Percentiles rank a stretch among this genome's conserved stretches.
These are phyloP conservation scores for Pollimyrus isidori DNA, from an alignment of 2,113 vertebrate genomes.

Conservation along the genomic window DNA sequence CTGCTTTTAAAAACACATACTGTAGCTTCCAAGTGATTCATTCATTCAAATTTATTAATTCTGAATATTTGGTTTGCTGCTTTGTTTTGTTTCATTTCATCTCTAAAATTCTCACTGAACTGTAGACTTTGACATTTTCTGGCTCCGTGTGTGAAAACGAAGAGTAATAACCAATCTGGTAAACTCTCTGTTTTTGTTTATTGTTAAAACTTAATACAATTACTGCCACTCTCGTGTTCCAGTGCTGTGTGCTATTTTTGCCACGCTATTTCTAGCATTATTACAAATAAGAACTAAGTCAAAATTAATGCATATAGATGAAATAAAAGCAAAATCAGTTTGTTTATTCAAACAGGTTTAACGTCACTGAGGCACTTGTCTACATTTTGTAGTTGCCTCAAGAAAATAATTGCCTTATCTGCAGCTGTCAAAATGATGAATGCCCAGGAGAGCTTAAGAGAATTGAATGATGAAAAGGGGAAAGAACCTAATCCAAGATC, in stretches of 20 bases:
- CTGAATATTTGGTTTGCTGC: neutral
- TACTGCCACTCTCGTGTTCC: neutral
- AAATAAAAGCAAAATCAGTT: conserved; percentile 49
- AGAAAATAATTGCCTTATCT: conserved; percentile 70
- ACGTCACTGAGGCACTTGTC: conserved; percentile 61
- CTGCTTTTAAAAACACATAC: neutral
- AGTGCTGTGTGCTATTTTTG: neutral
- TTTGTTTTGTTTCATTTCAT: neutral
- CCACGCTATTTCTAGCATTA: neutral
- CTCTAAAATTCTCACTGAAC: conserved; percentile 4
- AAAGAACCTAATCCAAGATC: conserved; percentile 58
- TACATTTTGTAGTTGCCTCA: conserved; percentile 63
- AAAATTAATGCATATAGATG: conserved; percentile 11
- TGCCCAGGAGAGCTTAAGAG: conserved; percentile 54
- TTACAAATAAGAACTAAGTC: neutral
- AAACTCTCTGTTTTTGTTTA: neutral
- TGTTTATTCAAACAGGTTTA: conserved; percentile 55
- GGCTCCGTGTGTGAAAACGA: neutral
- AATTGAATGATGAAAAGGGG: conserved; percentile 66
- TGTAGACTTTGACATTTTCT: conserved; percentile 1
- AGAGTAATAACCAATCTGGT: neutral
- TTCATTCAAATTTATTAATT: neutral
- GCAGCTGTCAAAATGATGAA: conserved; percentile 70
- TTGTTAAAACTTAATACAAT: conserved; percentile 5
- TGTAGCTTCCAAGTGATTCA: neutral